Evolutionary conservation across 2,888 invertebrate species (phyloP).

Genomic region (Craniophora ligustri): DNA sequence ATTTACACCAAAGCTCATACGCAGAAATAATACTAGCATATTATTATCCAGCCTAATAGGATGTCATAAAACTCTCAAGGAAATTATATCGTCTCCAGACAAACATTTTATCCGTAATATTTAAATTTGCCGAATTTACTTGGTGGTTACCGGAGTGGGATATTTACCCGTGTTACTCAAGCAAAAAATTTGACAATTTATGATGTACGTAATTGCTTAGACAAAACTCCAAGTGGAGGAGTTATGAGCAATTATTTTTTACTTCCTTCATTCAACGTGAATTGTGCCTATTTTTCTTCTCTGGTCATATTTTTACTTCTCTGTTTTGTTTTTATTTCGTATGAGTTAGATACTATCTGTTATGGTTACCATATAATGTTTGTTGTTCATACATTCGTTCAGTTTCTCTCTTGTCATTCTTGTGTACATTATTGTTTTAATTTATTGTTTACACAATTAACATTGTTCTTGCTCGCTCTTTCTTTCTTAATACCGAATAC

Average conservation of each 20-base stretch:
- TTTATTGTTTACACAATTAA: no score
- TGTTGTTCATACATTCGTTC: not conserved
- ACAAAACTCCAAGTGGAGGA: slow-evolving; percentile 23
- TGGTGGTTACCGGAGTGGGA: slow-evolving; percentile 10
- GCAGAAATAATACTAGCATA: not conserved
- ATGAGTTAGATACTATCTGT: not conserved
- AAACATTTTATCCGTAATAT: slow-evolving; percentile 18
- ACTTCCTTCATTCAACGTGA: not conserved
- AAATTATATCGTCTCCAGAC: slow-evolving; percentile 5
- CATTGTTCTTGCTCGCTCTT: no score
- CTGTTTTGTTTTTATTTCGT: not conserved
- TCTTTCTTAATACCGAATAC: no score
- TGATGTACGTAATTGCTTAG: slow-evolving; percentile 36
- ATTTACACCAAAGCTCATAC: slow-evolving; percentile 7
- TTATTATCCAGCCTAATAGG: not conserved
- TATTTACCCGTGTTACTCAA: slow-evolving; percentile 34
- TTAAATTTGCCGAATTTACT: slow-evolving; percentile 30
- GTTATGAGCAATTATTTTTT: slow-evolving; percentile 26
- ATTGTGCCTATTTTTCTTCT: not conserved
- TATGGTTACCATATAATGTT: not conserved
- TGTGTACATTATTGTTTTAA: no score
- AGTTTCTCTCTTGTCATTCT: no score
- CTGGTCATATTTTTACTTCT: not conserved
- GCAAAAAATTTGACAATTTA: slow-evolving; percentile 41
- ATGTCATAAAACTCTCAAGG: not conserved